Percentiles rank a stretch among this genome's conserved stretches.
Evolutionary conservation across 1,140 invertebrate species (phyloP).

Genomic region (Sinonovacula constricta): DNA sequence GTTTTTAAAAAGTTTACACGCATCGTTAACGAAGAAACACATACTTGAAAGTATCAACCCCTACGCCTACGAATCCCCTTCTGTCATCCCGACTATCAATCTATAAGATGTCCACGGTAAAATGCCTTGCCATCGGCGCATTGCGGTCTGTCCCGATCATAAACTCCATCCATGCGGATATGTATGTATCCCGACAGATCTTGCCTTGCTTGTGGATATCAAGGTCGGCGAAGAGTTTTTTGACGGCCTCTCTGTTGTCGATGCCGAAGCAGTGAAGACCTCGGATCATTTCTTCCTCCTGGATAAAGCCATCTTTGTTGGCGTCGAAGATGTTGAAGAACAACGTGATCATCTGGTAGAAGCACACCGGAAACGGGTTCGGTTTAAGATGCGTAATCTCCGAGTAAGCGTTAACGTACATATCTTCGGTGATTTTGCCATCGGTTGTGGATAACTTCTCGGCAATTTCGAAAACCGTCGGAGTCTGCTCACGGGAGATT

Average conservation of each 20-base stretch:
- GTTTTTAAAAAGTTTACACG: no score
- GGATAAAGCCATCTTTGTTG: slow-evolving; percentile 39
- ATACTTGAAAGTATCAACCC: no score
- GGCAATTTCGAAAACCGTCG: slow-evolving; percentile 16
- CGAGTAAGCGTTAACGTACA: slow-evolving; percentile 32
- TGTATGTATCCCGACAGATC: slow-evolving; percentile 35
- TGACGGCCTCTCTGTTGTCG: slow-evolving; percentile 22
- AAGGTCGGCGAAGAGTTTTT: slow-evolving; percentile 31
- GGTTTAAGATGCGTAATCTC: slow-evolving; percentile 28
- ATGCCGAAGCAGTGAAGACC: slow-evolving; percentile 50
- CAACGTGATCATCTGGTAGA: slow-evolving; percentile 32
- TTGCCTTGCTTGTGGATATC: slow-evolving; percentile 17
- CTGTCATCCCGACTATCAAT: no score
- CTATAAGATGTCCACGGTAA: slow-evolving; percentile 36
- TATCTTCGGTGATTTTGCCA: slow-evolving; percentile 36
- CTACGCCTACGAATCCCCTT: no score
- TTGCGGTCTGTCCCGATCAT: slow-evolving; percentile 29
- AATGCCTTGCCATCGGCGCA: slow-evolving; percentile 38
- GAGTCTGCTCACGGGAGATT: slow-evolving; percentile 19
- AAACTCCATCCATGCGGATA: slow-evolving; percentile 51
- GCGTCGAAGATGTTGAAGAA: slow-evolving; percentile 53
- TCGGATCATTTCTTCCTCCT: slow-evolving; percentile 27
- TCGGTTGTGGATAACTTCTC: slow-evolving; percentile 18
- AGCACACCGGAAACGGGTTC: slow-evolving; percentile 20
- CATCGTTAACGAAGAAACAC: no score